Conservation (phyloP, 2,888 invertebrate species). For the Leptinotarsa peninsularis region DNA sequence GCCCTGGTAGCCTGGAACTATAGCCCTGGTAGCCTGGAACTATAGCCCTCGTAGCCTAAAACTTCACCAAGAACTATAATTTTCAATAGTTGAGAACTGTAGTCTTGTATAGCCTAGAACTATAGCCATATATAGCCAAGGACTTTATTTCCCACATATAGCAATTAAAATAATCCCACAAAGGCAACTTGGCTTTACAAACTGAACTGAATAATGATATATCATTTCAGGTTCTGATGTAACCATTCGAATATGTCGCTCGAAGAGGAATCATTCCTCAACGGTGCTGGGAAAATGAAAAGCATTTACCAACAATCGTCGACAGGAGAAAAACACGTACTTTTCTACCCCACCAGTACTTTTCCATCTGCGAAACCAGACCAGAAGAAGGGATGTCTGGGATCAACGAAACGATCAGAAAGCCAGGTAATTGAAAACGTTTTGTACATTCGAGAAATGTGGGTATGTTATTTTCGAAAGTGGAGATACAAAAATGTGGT, state of each 20-base stretch:
- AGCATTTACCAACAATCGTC: constrained; percentile 65
- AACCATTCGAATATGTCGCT: constrained; percentile 56
- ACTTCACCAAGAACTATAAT: too few species aligned
- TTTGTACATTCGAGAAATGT: not conserved
- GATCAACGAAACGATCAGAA: constrained; percentile 25
- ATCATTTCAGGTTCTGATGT: constrained; percentile 22
- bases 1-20: too few species aligned
- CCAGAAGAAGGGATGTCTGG: constrained; percentile 56
- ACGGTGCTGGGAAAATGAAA: constrained; percentile 63
- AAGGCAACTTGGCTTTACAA: too few species aligned
- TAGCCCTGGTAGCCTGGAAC: too few species aligned
- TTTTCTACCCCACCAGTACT: constrained; percentile 66
- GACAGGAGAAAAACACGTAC: constrained; percentile 66
- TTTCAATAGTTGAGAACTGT: too few species aligned
- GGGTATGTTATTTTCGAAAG: too few species aligned
- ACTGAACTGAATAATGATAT: not conserved
- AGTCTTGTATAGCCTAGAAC: too few species aligned
- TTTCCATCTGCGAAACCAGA: constrained; percentile 63
- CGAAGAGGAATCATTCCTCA: constrained; percentile 62
- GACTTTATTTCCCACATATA: too few species aligned
- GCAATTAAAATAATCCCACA: too few species aligned
- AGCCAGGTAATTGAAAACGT: constrained; percentile 30
- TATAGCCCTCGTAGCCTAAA: too few species aligned
- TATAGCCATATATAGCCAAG: too few species aligned
- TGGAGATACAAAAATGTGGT: too few species aligned